Base-by-base conservation (phyloP, 1,140 invertebrate genomes). In the Trissolcus basalis region DNA sequence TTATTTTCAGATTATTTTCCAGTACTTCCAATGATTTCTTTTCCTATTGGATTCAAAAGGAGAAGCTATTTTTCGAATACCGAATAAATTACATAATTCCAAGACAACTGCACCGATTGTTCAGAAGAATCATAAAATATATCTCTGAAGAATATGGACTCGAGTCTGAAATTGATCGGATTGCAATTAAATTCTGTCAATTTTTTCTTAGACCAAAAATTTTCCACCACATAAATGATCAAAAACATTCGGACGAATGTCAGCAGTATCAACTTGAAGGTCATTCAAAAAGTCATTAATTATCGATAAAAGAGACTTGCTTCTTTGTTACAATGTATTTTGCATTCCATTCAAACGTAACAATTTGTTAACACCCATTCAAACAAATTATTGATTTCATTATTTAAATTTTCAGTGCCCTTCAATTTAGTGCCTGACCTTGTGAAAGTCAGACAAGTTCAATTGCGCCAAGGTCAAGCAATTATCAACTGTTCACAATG, bases 401-500 rank as follows among this genome's bases (percentile, higher is more conserved):
- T n/a, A n/a, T n/a, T n/a, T n/a, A n/a, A n/a, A n/a, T n/a, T 84
- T 88, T 81, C 50, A 86, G 82, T 92, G 12, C 81, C 87, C 69
- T 92, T 91, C 80, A 85, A 83, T 49, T 74, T 89, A 58, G 88
- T 91, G 59, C 83, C 89, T 15, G 75, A 88, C 50, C 83, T 92
- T 59, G 77, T 92, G 12, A 84, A 87, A 49, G 77, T 69, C 36
- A 86, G 89, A 72, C 68, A 90, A 82, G 86, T 92, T 9, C 81
- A 89, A 68, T 59, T 92, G 44, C 74, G 63, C 50, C 80, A 88
- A 76, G 91, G 91, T 2, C 73, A 85, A 47, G 89, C 86, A 9
- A 74, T 74, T 12, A 81, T 92, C 70, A 82, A 89, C 6, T 92
- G 91, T 79, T 88, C 85, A n/a, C 86, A 88, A 81, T 92, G 91